Evolutionary conservation across 2,797 vertebrate species (phyloP), one percentile per base, ranked within the genome.

Genomic region (Podargus strigoides): DNA sequence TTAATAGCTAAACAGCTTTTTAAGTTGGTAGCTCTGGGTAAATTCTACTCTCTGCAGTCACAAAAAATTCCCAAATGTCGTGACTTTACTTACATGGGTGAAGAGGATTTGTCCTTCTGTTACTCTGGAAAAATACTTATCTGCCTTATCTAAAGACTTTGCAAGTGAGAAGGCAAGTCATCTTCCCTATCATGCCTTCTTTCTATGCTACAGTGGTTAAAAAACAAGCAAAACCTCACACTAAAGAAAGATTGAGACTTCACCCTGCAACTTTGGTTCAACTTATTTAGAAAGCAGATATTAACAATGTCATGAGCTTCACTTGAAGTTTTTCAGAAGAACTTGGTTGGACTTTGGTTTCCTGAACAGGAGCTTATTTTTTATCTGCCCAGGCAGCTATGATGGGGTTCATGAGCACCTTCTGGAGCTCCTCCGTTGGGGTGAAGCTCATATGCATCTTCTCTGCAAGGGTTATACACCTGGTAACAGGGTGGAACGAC

Each of bases 231-330:
- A 62, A 77, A 13, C 23, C 30, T 86, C 56, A 4, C 5, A 1
- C 0, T 2, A 10, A 37, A 53, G 27, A n/a, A 50, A 72, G 34
- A 16, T 1, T 59, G 42, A 63, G 36, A 7, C 18, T 47, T 60
- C 9, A 6, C 3, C 5, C 34, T 47, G n/a, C 37, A 7, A 13
- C 4, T 67, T 53, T 41, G 56, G 34, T 6, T 52, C 19, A 30
- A 7, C 8, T 53, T 23, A 24, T 27, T 24, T 32, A 7, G 42
- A 39, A 20, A 27, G n/a, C 34, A 28, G 14, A 5, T 0, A 0
- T 17, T n/a, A 76, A 27, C 53, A 64, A 10, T 23, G 34, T 6
- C 13, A 14, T 3, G 5, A 4, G n/a, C 37, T 90, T 49, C 50
- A 7, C 41, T 12, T 50, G 5, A 16, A 19, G 6, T 8, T 42